Evolutionary conservation across 2,797 vertebrate species (phyloP), one percentile per base, ranked within the genome.

Genomic region (Erpetoichthys calabaricus): DNA sequence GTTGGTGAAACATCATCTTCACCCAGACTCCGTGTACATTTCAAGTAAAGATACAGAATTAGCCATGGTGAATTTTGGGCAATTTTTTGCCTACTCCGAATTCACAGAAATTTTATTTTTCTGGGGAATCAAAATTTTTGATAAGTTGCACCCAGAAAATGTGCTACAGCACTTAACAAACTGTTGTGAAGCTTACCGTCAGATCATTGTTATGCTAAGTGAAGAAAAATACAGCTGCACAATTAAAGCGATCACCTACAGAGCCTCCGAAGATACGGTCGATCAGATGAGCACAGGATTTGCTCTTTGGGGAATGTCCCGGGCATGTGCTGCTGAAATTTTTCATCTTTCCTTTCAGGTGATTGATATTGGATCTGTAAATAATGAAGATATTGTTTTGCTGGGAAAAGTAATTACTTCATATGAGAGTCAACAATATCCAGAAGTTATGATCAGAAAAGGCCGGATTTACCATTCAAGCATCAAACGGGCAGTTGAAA

Each of bases 221-320:
- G 67, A 80, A 51, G 74, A 68, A 60, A 64, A 42, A 0, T 65
- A 6, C 5, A 60, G 0, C 45, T 72, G 57, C 10, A 72, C 71
- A 1, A 7, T 92, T 51, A 80, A 69, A 8, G 75, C 85, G 53
- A 77, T 95, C 68, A 91, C 88, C 4, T 89, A 86, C 62, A 85
- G 81, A 70, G 82, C 85, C 1, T 72, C 81, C 46, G 85, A 79
- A 59, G 75, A 8, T 6, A 74, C 62, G 0, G 85, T 86, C 44
- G 89, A 90, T 68, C 79, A 75, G 1, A 2, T 92, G 47, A 90
- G 75, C 68, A 72, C 83, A 56, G 89, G 86, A 6, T 91, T 87
- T 78, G 82, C 73, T 3, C 65, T 94, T 45, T 77, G 77, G 45
- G 91, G 91, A 46, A 81, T 95, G 86, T 83, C 75, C 7, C 79